These are phyloP conservation scores for Peromyscus eremicus DNA, from an alignment of 2,797 vertebrate species.

Conservation along the genomic window DNA sequence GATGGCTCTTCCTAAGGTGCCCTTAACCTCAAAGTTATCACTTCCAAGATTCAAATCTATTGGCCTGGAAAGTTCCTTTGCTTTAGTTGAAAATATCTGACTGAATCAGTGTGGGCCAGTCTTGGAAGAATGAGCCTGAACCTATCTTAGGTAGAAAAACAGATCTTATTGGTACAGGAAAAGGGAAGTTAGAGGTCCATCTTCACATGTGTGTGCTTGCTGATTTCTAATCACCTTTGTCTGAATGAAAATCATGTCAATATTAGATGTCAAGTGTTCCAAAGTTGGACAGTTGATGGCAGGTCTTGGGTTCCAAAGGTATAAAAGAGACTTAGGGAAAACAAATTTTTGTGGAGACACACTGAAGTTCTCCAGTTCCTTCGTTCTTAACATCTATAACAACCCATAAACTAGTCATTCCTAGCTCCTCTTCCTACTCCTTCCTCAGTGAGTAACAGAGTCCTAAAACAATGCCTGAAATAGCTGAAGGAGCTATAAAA, in stretches of 20 bases:
- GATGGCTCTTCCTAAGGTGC: neutral
- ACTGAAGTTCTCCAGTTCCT: neutral
- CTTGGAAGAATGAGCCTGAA: neutral
- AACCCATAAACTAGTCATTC: neutral
- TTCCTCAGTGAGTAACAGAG: conserved; percentile 52
- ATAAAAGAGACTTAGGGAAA: neutral
- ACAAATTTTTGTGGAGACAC: neutral
- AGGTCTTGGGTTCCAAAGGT: neutral
- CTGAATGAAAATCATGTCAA: neutral
- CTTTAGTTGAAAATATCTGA: neutral
- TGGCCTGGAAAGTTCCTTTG: neutral
- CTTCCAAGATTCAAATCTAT: neutral
- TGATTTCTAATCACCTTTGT: neutral
- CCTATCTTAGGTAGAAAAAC: neutral
- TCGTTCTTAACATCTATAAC: neutral
- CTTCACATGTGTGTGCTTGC: neutral
- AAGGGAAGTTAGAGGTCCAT: neutral
- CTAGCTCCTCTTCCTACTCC: conserved; percentile 49
- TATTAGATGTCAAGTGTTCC: conserved; percentile 29
- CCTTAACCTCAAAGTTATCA: neutral
- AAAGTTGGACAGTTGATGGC: neutral
- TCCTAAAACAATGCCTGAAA: conserved; percentile 54
- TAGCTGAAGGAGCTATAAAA: conserved; percentile 68
- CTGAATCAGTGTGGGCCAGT: neutral
- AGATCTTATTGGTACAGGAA: neutral